Evolutionary conservation across 92 coral and sea anemone species (phyloP), one percentile per base, ranked within the genome.

Genomic region (Epizoanthus rinbou): DNA sequence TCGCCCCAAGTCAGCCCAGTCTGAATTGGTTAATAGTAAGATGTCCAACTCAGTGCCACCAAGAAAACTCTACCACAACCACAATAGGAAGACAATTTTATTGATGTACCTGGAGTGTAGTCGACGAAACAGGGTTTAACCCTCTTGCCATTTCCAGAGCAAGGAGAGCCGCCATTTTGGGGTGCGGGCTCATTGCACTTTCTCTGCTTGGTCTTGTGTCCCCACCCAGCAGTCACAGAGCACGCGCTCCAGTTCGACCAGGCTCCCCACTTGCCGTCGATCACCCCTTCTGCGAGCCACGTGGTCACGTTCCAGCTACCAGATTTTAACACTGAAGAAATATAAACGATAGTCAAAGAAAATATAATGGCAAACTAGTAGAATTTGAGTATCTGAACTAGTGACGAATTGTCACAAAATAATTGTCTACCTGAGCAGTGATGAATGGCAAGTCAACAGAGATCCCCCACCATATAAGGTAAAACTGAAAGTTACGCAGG

Each of bases 231-330:
- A 63, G 86, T 71, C 8, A 82, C 85, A 35, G 91, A 83, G 84
- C 98, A 95, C 39, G 82, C 74, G 15, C 78, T 74, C 98, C 98
- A 95, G 65, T 83, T 33, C 17, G 89, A 89, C 98, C 98, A 95
- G 66, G 23, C 65, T 23, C 90, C 91, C 98, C 98, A 95, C 58
- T 88, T 86, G 14, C 98, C 98, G 73, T 95, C 94, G 52, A 86
- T 87, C 17, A 88, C 98, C 22, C 98, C 98, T 47, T 90, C 76
- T n/a, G 9, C n/a, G 67, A 87, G 79, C 98, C 98, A 95, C 25
- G 76, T 58, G 33, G 85, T 81, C 86, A 69, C 75, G 60, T 74
- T 89, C 58, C 88, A 83, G 87, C 91, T 85, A 6, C 50, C 71
- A 10, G 47, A 82, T 14, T 76, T 84, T 17, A 76, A 16, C 56